phyloP scores from a whole-genome alignment of 2,113 vertebrate species.

The Crotophaga sulcirostris region DNA sequence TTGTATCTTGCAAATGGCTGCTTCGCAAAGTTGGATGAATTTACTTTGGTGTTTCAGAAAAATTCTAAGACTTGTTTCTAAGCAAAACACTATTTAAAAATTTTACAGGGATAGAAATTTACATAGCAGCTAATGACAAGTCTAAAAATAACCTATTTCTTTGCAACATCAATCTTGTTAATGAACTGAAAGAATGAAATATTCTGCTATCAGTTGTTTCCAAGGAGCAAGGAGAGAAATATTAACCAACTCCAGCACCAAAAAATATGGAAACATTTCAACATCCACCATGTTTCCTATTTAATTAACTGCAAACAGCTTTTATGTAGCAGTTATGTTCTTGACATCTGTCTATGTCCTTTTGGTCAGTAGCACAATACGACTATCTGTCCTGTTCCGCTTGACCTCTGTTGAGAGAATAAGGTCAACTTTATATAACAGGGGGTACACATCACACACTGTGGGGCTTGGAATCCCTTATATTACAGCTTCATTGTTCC shows the following conservation, averaged over 20 bases:
- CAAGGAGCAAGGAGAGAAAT: neutral
- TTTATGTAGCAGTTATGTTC: neutral
- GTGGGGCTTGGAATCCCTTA: neutral
- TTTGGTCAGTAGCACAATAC: neutral
- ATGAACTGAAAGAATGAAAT: neutral
- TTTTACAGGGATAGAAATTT: neutral
- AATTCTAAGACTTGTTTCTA: neutral
- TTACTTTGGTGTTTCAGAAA: neutral
- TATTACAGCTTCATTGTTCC: neutral
- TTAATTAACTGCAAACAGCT: neutral
- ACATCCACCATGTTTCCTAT: neutral
- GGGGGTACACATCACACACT: neutral
- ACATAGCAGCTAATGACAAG: neutral
- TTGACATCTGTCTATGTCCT: neutral
- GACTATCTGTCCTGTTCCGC: neutral
- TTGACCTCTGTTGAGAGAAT: neutral
- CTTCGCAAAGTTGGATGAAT: neutral
- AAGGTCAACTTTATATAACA: neutral
- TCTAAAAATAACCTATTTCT: slow-evolving; percentile 14
- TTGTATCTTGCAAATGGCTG: neutral
- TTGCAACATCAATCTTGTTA: slow-evolving; percentile 3
- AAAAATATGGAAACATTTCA: neutral
- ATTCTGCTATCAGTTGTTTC: neutral
- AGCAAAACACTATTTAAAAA: neutral
- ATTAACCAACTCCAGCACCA: neutral